Conservation (phyloP, 2,797 vertebrate species). For the Peromyscus eremicus region DNA sequence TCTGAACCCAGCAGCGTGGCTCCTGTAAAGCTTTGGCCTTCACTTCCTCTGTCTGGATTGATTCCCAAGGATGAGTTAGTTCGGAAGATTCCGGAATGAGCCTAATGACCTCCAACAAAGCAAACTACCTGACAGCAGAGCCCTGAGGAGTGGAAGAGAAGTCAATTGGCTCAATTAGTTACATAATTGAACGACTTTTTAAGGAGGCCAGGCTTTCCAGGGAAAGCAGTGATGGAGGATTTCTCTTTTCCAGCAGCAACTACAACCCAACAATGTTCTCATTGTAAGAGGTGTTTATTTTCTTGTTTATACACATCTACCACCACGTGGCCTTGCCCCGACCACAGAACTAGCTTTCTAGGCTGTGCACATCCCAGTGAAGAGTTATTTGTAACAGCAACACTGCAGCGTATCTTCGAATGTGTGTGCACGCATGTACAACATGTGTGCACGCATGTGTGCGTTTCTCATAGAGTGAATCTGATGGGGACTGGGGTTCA, state of each 20-base stretch:
- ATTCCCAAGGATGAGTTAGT: background rate
- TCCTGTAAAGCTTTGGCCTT: background rate
- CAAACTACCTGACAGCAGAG: background rate
- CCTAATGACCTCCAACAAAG: background rate
- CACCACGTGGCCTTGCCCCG: background rate
- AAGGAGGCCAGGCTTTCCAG: background rate
- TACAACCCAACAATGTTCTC: conserved; percentile 1
- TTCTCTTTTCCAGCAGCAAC: background rate
- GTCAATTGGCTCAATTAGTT: background rate
- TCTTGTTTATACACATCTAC: too few species aligned
- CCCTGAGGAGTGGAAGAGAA: background rate
- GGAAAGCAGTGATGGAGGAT: background rate
- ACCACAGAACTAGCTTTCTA: background rate
- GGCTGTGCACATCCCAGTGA: background rate
- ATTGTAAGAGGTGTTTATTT: background rate
- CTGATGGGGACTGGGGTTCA: background rate
- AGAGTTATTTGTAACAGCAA: background rate
- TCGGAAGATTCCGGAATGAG: background rate
- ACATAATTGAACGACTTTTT: background rate
- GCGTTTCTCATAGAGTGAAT: background rate
- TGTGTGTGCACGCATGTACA: fast-evolving
- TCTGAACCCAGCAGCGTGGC: background rate
- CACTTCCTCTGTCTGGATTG: background rate
- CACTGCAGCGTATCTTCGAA: background rate
- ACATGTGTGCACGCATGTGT: fast-evolving